phyloP scores from a whole-genome alignment of 2,797 vertebrate genomes.

The Podarcis siculus region DNA sequence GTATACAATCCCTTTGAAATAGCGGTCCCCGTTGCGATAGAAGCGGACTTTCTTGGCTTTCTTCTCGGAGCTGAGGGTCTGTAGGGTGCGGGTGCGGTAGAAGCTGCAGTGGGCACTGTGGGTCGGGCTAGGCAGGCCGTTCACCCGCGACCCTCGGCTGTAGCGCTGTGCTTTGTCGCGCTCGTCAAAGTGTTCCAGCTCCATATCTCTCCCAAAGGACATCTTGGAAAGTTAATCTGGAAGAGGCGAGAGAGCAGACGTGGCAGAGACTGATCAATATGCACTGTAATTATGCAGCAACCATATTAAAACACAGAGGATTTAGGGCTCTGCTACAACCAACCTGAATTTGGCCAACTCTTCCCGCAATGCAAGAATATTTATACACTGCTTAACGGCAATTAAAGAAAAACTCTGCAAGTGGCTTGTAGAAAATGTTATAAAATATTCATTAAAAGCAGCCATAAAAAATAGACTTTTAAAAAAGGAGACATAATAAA shows the following conservation, averaged over 20 bases:
- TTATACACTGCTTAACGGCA: too few relatives aligned
- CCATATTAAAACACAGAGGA: neutral
- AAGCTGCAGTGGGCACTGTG: slow-evolving; percentile 99
- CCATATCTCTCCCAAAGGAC: slow-evolving; percentile 89
- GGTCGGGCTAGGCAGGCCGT: slow-evolving; percentile 94
- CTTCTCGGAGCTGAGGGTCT: slow-evolving; percentile 93
- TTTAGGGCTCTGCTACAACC: neutral
- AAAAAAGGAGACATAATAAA: too few relatives aligned
- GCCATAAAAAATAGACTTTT: too few relatives aligned
- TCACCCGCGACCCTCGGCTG: slow-evolving; percentile 88
- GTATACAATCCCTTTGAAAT: slow-evolving; percentile 98
- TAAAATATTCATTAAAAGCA: too few relatives aligned
- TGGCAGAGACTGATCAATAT: neutral
- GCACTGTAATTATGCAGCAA: slow-evolving; percentile 20
- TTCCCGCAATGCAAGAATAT: neutral
- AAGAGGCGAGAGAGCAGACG: slow-evolving; percentile 18
- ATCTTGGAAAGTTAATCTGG: slow-evolving; percentile 73
- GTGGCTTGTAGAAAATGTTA: too few relatives aligned
- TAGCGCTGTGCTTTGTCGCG: slow-evolving; percentile 94
- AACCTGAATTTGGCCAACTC: neutral
- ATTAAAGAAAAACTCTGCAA: too few relatives aligned
- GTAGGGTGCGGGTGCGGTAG: slow-evolving; percentile 94
- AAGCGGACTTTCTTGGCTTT: slow-evolving; percentile 98
- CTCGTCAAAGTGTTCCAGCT: slow-evolving; percentile 98
- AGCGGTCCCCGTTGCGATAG: slow-evolving; percentile 97